Evolutionary conservation across 30 jellyfish, hydroid and myxozoan genomes (phyloP).

Genomic region (Nemopilema nomurai): DNA sequence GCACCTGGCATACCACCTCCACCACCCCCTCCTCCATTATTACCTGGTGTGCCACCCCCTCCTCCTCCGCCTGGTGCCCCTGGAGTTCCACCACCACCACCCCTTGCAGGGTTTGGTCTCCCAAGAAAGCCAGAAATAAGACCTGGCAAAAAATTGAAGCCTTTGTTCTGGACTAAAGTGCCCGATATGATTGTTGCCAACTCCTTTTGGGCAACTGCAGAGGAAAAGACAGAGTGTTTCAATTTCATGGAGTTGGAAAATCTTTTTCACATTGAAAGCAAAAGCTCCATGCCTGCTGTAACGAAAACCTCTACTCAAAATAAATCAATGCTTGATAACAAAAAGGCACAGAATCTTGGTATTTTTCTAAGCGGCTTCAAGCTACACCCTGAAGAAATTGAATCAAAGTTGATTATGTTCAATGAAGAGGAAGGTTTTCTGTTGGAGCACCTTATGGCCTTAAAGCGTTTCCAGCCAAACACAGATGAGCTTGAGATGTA

Average conservation of each 20-base stretch:
- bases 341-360: conserved; percentile 96
- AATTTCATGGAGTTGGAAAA: conserved; percentile 64
- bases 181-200: conserved; percentile 74
- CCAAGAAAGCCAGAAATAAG: conserved; percentile 68
- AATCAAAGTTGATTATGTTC: conserved; percentile 63
- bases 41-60: conserved; percentile 63
- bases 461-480: conserved; percentile 93
- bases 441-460: conserved; percentile 76
- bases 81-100: conserved; percentile 84
- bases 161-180: conserved; percentile 90
- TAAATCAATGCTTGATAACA: conserved; percentile 79
- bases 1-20: conserved; percentile 41
- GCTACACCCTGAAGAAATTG: conserved; percentile 70
- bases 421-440: conserved; percentile 76
- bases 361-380: conserved; percentile 93
- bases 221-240: conserved; percentile 54
- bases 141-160: conserved; percentile 82
- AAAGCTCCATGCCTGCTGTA: conserved; percentile 9
- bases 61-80: conserved; percentile 69
- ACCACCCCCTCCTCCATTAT: conserved; percentile 34
- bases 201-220: conserved; percentile 81
- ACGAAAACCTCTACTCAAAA: conserved; percentile 14
- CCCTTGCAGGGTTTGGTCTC: conserved; percentile 70
- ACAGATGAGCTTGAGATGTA: conserved; percentile 91
- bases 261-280: conserved; percentile 58